phyloP scores from a whole-genome alignment of 2,113 vertebrate genomes.

The Daboia siamensis region DNA sequence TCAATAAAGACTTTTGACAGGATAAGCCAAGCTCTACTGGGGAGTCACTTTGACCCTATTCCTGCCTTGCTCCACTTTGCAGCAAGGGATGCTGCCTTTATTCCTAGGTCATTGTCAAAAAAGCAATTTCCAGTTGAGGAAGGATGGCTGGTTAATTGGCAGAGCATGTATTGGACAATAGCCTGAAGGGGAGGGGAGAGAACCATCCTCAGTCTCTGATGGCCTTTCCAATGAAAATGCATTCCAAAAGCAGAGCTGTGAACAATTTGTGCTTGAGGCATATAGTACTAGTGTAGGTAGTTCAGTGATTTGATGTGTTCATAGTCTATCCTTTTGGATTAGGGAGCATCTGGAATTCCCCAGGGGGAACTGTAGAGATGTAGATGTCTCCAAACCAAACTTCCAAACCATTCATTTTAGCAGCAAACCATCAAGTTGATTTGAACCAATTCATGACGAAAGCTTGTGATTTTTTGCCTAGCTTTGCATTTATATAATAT shows the following conservation, averaged over 20 bases:
- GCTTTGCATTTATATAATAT: not conserved
- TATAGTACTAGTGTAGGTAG: not conserved
- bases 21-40: not conserved
- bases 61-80: too few species aligned
- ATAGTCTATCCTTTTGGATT: not conserved
- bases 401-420: not conserved
- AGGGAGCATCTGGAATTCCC: not conserved
- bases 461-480: not conserved
- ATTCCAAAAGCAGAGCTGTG: not conserved
- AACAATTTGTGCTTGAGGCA: not conserved
- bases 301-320: not conserved
- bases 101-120: too few species aligned
- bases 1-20: too few species aligned
- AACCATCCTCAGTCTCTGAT: not conserved
- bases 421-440: not conserved
- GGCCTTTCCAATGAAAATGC: not conserved
- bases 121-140: not conserved
- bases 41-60: not conserved
- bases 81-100: not conserved
- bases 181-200: not conserved
- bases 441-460: not conserved
- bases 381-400: not conserved
- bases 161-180: not conserved
- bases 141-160: not conserved
- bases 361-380: not conserved